phyloP scores from a whole-genome alignment of 2,888 invertebrate species.

The Helobdella robusta region DNA sequence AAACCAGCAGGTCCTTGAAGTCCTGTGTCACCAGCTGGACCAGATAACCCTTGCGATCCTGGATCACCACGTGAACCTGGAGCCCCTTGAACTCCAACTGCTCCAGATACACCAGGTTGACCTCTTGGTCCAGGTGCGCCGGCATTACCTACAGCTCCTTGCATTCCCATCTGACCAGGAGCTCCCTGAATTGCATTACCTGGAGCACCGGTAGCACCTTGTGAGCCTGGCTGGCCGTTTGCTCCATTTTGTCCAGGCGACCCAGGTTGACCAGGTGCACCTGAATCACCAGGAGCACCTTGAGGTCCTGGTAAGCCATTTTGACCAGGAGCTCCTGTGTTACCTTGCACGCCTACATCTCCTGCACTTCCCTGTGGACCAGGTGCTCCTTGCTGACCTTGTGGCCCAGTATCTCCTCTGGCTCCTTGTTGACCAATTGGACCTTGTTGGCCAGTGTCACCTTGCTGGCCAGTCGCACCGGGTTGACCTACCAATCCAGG shows the following conservation, averaged over 20 bases:
- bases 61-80: conserved; percentile 23
- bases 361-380: neutral
- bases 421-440: neutral
- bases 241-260: conserved; percentile 20
- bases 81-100: conserved; percentile 22
- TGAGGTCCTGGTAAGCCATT: neutral
- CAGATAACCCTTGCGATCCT: conserved; percentile 26
- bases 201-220: conserved; percentile 28
- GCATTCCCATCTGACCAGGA: conserved; percentile 23
- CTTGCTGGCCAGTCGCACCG: neutral
- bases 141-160: conserved; percentile 27
- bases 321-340: neutral
- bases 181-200: too few relatives aligned
- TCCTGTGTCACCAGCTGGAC: conserved; percentile 26
- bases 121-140: conserved; percentile 51
- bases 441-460: neutral
- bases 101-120: conserved; percentile 27
- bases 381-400: conserved; percentile 3
- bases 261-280: neutral
- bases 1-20: conserved; percentile 22
- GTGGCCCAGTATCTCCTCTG: conserved; percentile 5
- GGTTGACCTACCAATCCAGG: too few relatives aligned
- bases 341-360: neutral
- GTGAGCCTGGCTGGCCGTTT: conserved; percentile 25
- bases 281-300: conserved; percentile 1